Evolutionary conservation across 2,888 invertebrate species (phyloP).

Genomic region (Myopa testacea): DNA sequence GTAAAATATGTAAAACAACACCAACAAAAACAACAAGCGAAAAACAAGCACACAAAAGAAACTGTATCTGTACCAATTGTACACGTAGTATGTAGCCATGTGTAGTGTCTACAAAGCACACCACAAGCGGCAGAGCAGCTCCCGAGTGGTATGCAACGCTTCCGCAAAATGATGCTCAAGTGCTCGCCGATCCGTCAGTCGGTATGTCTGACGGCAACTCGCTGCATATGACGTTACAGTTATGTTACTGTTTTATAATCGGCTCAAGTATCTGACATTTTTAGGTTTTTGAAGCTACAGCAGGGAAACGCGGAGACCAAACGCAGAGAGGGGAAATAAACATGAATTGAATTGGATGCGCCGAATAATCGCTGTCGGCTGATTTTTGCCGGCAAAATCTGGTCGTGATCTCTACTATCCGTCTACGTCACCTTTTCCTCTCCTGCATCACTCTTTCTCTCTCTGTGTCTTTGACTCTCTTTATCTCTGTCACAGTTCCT

Average conservation of each 20-base stretch:
- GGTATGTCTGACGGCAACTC: neutral
- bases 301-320: neutral
- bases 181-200: conserved; percentile 3
- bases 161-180: conserved; percentile 20
- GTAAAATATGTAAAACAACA: conserved; percentile 1
- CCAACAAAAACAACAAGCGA: conserved; percentile 7
- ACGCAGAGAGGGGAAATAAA: neutral
- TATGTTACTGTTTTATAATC: neutral
- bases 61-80: conserved; percentile 18
- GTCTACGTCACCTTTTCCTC: neutral
- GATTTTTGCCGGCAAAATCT: conserved; percentile 26
- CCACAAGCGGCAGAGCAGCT: conserved; percentile 7
- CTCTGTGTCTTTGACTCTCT: neutral
- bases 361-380: conserved; percentile 35
- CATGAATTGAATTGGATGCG: conserved; percentile 35
- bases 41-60: conserved; percentile 12
- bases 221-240: neutral
- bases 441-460: neutral
- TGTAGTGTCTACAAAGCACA: neutral
- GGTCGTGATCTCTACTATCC: conserved; percentile 11
- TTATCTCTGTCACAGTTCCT: neutral
- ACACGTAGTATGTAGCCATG: neutral
- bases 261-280: conserved; percentile 8
- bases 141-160: conserved; percentile 16
- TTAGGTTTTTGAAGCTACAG: neutral